Conservation (phyloP, 2,797 vertebrate genomes). For the Neomorphus geoffroyi region DNA sequence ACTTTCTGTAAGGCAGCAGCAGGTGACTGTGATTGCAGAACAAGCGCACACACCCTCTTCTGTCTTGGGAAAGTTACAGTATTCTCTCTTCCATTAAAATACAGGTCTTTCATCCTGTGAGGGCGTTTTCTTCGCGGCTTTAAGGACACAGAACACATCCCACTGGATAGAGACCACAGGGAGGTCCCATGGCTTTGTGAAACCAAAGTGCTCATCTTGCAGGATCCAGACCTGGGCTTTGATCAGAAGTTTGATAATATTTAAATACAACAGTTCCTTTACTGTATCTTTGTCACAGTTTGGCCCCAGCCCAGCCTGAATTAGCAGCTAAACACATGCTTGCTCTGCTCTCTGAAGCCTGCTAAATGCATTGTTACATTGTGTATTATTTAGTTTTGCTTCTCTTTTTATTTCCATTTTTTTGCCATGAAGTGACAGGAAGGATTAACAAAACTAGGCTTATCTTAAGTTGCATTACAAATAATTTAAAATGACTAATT, state of each 20-base stretch:
- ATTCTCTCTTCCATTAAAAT: background rate
- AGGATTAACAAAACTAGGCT: background rate
- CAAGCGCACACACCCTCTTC: background rate
- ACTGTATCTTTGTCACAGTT: background rate
- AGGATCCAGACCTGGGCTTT: background rate
- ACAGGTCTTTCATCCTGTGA: background rate
- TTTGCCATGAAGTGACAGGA: background rate
- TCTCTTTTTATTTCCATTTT: background rate
- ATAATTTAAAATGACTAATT: background rate
- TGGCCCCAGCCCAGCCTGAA: no score
- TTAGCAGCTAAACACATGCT: no score
- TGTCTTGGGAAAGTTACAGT: background rate
- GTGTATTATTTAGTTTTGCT: background rate
- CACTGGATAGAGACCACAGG: no score
- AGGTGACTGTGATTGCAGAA: background rate
- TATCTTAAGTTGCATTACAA: background rate
- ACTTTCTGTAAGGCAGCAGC: background rate
- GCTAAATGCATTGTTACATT: background rate
- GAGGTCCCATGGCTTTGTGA: background rate
- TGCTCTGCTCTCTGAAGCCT: no score
- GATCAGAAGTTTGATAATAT: background rate
- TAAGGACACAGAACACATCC: background rate
- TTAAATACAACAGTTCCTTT: background rate
- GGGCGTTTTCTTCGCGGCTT: accelerated
- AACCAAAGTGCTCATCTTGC: background rate